Evolutionary conservation across 2,113 vertebrate genomes (phyloP).

Genomic region (Prunella himalayana): DNA sequence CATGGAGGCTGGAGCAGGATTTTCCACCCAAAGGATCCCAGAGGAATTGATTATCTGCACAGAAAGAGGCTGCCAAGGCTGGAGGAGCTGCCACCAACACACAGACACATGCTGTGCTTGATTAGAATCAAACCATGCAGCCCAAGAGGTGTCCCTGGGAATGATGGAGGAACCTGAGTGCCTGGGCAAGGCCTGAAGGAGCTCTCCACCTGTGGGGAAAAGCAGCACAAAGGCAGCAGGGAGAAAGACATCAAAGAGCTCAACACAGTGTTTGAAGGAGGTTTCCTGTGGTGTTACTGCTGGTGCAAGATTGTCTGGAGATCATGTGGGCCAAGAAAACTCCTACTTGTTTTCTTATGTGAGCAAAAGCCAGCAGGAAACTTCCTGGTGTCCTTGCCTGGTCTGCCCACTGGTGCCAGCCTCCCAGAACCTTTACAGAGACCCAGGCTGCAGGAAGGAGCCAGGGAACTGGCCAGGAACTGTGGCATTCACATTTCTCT

Average conservation of each 20-base stretch:
- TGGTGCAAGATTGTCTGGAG: background rate
- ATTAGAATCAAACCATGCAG: background rate
- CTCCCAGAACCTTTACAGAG: background rate
- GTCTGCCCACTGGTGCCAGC: background rate
- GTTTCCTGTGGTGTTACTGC: background rate
- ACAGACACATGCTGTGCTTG: rapidly evolving
- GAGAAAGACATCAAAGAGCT: background rate
- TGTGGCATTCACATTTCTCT: too few species aligned
- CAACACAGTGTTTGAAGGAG: background rate
- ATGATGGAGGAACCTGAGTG: background rate
- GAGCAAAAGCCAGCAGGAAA: background rate
- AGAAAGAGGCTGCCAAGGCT: background rate
- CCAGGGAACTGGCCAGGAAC: background rate
- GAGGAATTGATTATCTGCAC: background rate
- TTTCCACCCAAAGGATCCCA: background rate
- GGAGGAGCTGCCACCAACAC: background rate
- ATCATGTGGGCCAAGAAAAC: background rate
- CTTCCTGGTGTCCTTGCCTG: background rate
- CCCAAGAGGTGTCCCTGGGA: background rate
- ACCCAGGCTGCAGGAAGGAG: background rate
- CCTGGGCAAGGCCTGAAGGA: background rate
- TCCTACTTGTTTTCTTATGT: rapidly evolving
- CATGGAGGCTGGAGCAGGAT: background rate
- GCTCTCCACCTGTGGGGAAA: rapidly evolving
- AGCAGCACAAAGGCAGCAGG: background rate